Conservation (phyloP, 1,140 invertebrate species). For the Teleopsis dalmanni region DNA sequence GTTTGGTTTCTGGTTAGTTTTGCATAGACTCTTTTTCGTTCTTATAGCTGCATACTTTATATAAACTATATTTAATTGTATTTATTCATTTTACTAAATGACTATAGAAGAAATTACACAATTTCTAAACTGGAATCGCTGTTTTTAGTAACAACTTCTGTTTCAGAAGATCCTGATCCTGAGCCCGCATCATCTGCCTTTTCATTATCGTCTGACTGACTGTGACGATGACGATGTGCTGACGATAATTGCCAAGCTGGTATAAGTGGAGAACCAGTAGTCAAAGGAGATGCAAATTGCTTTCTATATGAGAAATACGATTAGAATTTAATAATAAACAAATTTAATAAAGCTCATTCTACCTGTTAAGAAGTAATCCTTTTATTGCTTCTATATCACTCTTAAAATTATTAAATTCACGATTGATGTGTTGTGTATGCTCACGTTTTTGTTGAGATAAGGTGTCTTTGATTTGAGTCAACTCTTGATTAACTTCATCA, state of each 20-base stretch:
- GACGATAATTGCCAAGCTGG: conserved; percentile 68
- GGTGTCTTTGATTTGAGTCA: conserved; percentile 47
- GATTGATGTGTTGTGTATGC: conserved; percentile 50
- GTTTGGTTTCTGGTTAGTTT: too few species aligned
- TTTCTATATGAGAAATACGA: conserved; percentile 48
- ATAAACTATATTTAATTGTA: too few species aligned
- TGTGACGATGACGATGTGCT: conserved; percentile 25
- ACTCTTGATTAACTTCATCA: conserved; percentile 52
- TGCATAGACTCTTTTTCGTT: too few species aligned
- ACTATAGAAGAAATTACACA: too few species aligned
- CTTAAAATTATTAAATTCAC: conserved; percentile 62
- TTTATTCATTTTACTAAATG: too few species aligned
- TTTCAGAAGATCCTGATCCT: conserved; percentile 56
- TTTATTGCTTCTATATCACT: conserved; percentile 69
- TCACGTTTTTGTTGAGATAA: conserved; percentile 41
- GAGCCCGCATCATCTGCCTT: conserved; percentile 45
- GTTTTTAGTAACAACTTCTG: conserved; percentile 58
- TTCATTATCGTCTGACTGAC: conserved; percentile 40
- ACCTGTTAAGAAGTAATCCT: conserved; percentile 62
- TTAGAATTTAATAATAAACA: conserved; percentile 39
- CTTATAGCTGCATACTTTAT: background rate
- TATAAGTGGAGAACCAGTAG: conserved; percentile 58
- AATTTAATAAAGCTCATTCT: too few species aligned
- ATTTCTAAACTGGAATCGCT: conserved; percentile 64
- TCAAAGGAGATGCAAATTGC: conserved; percentile 57